Percentiles rank a stretch among this genome's conserved stretches.
phyloP scores from a whole-genome alignment of 2,797 vertebrate species.

The Esox masquinongy region DNA sequence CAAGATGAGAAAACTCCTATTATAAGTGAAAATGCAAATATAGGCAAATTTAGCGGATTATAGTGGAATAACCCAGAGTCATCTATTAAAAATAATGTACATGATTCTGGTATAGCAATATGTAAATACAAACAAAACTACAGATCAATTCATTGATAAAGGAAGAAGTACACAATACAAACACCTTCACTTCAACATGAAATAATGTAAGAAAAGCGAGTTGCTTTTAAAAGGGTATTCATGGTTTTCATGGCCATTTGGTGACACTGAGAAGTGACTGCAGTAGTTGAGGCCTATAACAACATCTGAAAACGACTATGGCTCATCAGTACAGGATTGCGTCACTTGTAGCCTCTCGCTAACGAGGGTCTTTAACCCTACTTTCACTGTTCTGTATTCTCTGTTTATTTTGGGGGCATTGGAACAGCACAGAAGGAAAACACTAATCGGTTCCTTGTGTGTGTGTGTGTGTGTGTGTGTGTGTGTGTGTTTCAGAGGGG shows the following conservation, averaged over 20 bases:
- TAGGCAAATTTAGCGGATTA: too few relatives aligned
- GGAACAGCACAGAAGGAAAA: constrained; percentile 65
- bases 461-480: constrained; percentile 26
- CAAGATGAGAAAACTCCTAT: too few relatives aligned
- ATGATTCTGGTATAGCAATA: too few relatives aligned
- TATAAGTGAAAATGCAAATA: too few relatives aligned
- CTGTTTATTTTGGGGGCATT: constrained; percentile 63
- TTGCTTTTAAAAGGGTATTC: background rate
- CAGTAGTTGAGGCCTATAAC: background rate
- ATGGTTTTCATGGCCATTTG: background rate
- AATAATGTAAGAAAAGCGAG: background rate
- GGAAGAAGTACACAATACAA: too few relatives aligned
- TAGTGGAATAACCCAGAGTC: too few relatives aligned
- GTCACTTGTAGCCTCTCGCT: constrained; percentile 19
- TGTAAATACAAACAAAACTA: too few relatives aligned
- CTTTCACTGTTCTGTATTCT: constrained; percentile 39
- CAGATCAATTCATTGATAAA: too few relatives aligned
- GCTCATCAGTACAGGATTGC: background rate
- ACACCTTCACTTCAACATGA: background rate
- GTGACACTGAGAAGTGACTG: background rate
- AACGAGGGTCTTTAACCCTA: constrained; percentile 47
- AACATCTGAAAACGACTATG: background rate
- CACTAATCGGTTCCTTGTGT: constrained; percentile 60
- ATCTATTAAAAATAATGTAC: too few relatives aligned
- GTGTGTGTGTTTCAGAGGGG: constrained; percentile 32